A percentile compares a stretch with the other conserved stretches of the same genome.
These are phyloP conservation scores for Atethmia centrago DNA, from an alignment of 2,888 invertebrate species.

Conservation along the genomic window DNA sequence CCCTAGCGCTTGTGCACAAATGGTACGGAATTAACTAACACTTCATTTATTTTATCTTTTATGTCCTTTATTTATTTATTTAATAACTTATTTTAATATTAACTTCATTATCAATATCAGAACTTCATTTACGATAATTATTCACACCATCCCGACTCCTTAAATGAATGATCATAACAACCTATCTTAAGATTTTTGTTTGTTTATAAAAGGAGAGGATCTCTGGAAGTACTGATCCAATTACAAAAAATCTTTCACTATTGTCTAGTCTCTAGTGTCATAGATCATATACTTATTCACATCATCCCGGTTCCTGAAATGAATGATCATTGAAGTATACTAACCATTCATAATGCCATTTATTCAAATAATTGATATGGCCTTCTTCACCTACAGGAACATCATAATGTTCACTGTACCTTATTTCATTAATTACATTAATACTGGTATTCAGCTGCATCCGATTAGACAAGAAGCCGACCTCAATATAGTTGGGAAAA, in stretches of 20 bases:
- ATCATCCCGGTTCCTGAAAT: neutral
- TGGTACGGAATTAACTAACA: slow-evolving; percentile 46
- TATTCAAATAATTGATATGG: neutral
- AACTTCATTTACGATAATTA: neutral
- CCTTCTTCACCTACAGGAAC: neutral
- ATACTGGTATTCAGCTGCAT: neutral
- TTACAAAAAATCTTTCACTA: neutral
- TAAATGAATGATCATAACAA: neutral
- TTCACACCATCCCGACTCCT: neutral
- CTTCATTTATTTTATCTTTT: neutral
- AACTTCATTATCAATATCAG: neutral
- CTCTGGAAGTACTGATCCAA: neutral
- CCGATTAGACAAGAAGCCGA: neutral
- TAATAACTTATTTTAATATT: neutral
- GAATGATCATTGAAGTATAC: neutral
- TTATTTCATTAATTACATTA: too few species aligned
- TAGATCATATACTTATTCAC: neutral
- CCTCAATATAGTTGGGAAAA: neutral
- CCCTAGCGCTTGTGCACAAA: slow-evolving; percentile 26
- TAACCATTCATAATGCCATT: neutral
- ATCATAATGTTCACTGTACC: neutral
- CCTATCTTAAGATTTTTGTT: neutral
- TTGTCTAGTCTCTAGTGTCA: neutral
- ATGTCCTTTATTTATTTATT: neutral
- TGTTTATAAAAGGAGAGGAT: neutral